These are phyloP conservation scores for Synanthedon myopaeformis DNA, from an alignment of 2,888 invertebrate genomes.

Conservation along the genomic window DNA sequence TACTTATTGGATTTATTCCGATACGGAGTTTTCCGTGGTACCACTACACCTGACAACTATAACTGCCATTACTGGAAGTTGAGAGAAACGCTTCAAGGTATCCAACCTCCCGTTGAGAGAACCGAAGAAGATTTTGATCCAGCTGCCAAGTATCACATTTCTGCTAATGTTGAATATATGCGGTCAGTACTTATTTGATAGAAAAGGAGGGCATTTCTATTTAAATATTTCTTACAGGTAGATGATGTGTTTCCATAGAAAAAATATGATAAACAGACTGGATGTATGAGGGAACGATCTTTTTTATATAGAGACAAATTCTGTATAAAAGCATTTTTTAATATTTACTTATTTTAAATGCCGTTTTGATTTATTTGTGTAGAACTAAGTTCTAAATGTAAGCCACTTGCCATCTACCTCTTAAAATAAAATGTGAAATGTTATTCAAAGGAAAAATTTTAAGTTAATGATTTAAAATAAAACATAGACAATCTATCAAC, in stretches of 20 bases:
- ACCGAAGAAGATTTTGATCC: constrained; percentile 75
- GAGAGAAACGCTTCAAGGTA: constrained; percentile 71
- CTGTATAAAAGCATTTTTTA: too few species aligned
- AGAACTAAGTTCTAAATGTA: too few species aligned
- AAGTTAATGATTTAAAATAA: too few species aligned
- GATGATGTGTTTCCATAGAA: constrained; percentile 14
- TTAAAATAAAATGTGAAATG: too few species aligned
- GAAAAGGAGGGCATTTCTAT: constrained; percentile 19
- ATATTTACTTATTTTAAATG: too few species aligned
- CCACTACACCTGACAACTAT: constrained; percentile 68
- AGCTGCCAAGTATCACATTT: constrained; percentile 77
- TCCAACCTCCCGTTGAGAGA: constrained; percentile 73
- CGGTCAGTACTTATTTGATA: constrained; percentile 52
- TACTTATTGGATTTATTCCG: constrained; percentile 78
- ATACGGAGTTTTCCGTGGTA: constrained; percentile 75
- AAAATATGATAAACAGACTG: neutral
- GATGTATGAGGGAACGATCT: neutral
- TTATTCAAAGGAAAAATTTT: too few species aligned
- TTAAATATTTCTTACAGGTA: constrained; percentile 11
- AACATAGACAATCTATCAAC: too few species aligned
- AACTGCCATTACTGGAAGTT: constrained; percentile 77
- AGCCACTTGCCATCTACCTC: too few species aligned
- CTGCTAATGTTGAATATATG: constrained; percentile 75
- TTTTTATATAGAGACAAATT: too few species aligned
- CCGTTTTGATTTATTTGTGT: too few species aligned